Conservation (phyloP, 2,888 invertebrate species). For the Euphydryas editha region DNA sequence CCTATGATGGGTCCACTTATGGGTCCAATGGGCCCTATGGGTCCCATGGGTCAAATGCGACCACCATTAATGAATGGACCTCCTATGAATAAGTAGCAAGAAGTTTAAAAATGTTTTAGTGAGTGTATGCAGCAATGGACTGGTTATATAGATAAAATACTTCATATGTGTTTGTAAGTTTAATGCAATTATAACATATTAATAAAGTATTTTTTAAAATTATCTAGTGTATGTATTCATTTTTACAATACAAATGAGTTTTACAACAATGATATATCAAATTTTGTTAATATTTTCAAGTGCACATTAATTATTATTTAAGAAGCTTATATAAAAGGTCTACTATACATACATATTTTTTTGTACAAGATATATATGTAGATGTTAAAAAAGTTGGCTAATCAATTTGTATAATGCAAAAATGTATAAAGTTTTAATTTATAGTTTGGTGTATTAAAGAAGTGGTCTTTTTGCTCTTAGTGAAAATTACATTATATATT, state of each 20-base stretch:
- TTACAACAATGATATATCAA: too few species aligned
- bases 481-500: too few species aligned
- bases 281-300: too few species aligned
- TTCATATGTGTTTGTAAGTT: constrained; percentile 1
- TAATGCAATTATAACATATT: constrained; percentile 1
- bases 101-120: constrained; percentile 36
- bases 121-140: constrained; percentile 22
- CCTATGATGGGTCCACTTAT: constrained; percentile 87
- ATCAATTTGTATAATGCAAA: too few species aligned
- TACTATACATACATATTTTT: too few species aligned
- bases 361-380: too few species aligned
- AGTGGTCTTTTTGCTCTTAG: too few species aligned
- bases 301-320: too few species aligned
- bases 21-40: constrained; percentile 85
- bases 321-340: too few species aligned
- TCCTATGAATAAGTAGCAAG: constrained; percentile 82
- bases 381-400: too few species aligned
- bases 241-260: background rate
- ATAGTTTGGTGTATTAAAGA: too few species aligned
- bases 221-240: background rate
- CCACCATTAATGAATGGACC: constrained; percentile 89
- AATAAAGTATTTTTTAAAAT: background rate
- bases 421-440: too few species aligned
- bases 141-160: constrained; percentile 4
- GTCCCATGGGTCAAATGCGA: constrained; percentile 88